phyloP scores from a whole-genome alignment of 2,888 invertebrate genomes.

The Xestia c-nigrum region DNA sequence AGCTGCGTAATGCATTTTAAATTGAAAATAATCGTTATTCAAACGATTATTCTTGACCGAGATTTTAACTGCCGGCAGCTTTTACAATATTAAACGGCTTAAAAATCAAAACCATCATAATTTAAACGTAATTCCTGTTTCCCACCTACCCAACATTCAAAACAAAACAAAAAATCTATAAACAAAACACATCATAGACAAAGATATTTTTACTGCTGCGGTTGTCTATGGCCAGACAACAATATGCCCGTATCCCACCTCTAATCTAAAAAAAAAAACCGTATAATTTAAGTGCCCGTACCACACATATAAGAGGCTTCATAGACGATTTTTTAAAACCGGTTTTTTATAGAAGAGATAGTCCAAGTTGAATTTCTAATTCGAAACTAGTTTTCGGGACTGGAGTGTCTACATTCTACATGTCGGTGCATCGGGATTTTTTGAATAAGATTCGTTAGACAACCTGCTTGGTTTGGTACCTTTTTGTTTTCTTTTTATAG shows the following conservation, averaged over 20 bases:
- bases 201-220: conserved; percentile 68
- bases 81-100: neutral
- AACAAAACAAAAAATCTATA: conserved; percentile 47
- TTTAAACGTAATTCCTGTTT: conserved; percentile 7
- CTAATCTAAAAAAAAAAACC: conserved; percentile 53
- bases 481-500: conserved; percentile 16
- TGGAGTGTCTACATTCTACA: conserved; percentile 48
- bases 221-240: conserved; percentile 72
- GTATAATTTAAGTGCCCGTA: conserved; percentile 48
- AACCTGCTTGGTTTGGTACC: conserved; percentile 13
- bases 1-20: neutral
- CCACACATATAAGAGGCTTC: conserved; percentile 34
- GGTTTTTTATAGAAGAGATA: conserved; percentile 58
- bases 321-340: conserved; percentile 55
- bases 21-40: neutral
- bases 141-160: conserved; percentile 29
- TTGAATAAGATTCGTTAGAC: conserved; percentile 43
- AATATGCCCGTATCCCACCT: conserved; percentile 75
- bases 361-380: conserved; percentile 60
- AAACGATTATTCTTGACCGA: neutral
- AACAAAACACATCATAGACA: conserved; percentile 67
- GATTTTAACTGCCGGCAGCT: neutral
- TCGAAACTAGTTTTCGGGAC: conserved; percentile 55
- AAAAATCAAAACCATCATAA: neutral
- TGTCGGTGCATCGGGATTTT: conserved; percentile 42